Percentiles rank a stretch among this genome's conserved stretches.
These are phyloP conservation scores for Panopea generosa DNA, from an alignment of 2,888 invertebrate species.

Conservation along the genomic window DNA sequence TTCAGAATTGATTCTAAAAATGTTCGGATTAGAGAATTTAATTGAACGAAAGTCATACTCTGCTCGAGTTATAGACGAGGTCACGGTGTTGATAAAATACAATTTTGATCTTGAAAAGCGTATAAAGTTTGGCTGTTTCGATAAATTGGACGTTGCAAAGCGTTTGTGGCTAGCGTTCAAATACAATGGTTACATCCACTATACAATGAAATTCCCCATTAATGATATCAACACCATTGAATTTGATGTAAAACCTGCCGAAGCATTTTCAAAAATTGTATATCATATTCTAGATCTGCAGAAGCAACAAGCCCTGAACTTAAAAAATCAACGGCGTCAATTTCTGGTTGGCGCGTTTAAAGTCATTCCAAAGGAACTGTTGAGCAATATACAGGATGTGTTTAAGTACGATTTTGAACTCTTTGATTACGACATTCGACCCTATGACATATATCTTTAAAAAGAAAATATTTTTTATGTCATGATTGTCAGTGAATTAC, in stretches of 20 bases:
- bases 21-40: slow-evolving; percentile 27
- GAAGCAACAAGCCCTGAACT: not conserved
- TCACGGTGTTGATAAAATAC: slow-evolving; percentile 43
- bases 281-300: slow-evolving; percentile 11
- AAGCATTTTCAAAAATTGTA: not conserved
- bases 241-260: not conserved
- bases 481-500: no score
- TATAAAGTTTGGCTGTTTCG: slow-evolving; percentile 45
- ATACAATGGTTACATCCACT: slow-evolving; percentile 59
- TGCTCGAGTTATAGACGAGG: slow-evolving; percentile 34
- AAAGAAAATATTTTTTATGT: no score
- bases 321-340: slow-evolving; percentile 26
- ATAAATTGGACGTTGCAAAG: slow-evolving; percentile 33
- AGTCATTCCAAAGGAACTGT: slow-evolving; percentile 23
- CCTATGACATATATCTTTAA: not conserved
- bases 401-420: slow-evolving; percentile 61
- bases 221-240: not conserved
- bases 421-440: slow-evolving; percentile 45
- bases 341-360: slow-evolving; percentile 49
- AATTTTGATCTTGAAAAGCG: slow-evolving; percentile 40
- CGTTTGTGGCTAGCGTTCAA: slow-evolving; percentile 59
- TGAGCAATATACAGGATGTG: slow-evolving; percentile 33
- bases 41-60: slow-evolving; percentile 1
- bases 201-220: slow-evolving; percentile 14
- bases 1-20: slow-evolving; percentile 35